Percentiles rank a stretch among this genome's conserved stretches.
Conservation (phyloP, 2,888 invertebrate genomes). For the Neoitamus cyanurus region DNA sequence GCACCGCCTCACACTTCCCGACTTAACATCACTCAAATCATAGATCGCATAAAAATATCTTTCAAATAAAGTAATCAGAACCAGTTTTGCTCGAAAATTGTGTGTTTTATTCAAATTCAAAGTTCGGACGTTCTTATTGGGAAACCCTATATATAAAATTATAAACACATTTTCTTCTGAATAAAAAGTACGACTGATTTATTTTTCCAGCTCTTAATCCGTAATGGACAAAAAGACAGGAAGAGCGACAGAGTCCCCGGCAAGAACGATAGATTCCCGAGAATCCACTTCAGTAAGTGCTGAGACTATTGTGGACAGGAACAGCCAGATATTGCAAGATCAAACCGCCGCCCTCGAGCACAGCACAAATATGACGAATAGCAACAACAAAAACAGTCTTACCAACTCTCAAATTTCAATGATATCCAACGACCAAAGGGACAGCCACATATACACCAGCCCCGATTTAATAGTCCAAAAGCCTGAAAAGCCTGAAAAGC, state of each 20-base stretch:
- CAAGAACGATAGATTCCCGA: conserved; percentile 64
- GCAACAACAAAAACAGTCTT: conserved; percentile 58
- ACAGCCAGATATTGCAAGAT: conserved; percentile 55
- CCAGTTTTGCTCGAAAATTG: too few relatives aligned
- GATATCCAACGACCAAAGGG: conserved; percentile 56
- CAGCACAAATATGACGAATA: conserved; percentile 61
- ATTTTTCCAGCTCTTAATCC: background rate
- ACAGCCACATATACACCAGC: conserved; percentile 64
- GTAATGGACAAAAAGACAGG: background rate
- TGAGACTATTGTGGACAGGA: conserved; percentile 65
- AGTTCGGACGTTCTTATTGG: too few relatives aligned
- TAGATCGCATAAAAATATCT: too few relatives aligned
- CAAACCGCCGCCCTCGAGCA: conserved; percentile 59
- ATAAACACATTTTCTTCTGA: too few relatives aligned
- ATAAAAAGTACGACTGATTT: background rate
- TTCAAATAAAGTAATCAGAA: too few relatives aligned
- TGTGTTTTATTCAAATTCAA: too few relatives aligned
- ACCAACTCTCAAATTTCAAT: conserved; percentile 64
- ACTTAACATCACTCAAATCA: too few relatives aligned
- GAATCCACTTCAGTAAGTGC: conserved; percentile 64
- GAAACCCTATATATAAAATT: too few relatives aligned
- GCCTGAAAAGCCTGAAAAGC: conserved; percentile 23
- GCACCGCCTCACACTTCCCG: too few relatives aligned
- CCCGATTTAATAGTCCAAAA: conserved; percentile 59
- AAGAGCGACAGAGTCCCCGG: conserved; percentile 60